phyloP scores from a whole-genome alignment of 2,888 invertebrate species.

The Drosophila cyrtoloma region DNA sequence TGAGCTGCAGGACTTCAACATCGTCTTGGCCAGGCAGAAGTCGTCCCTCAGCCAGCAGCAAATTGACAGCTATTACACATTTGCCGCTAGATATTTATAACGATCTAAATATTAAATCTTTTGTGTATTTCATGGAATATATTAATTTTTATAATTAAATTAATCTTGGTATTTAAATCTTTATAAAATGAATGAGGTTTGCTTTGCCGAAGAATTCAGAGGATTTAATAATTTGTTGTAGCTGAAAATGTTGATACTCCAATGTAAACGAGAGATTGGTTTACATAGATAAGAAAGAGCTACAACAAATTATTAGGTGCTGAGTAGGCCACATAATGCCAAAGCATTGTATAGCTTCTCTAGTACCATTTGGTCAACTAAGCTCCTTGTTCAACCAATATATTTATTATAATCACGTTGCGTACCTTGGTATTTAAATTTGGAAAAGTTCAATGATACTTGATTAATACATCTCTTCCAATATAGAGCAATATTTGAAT shows the following conservation, averaged over 20 bases:
- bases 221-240: background rate
- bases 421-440: background rate
- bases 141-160: background rate
- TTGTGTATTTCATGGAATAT: background rate
- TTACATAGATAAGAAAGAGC: no score
- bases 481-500: background rate
- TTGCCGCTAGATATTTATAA: conserved; percentile 71
- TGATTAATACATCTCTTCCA: background rate
- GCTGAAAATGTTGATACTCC: no score
- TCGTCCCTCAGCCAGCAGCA: conserved; percentile 85
- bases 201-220: background rate
- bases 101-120: background rate
- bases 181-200: background rate
- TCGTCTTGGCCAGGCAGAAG: conserved; percentile 82
- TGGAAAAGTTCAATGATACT: background rate
- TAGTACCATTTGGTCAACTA: background rate
- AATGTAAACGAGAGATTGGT: no score
- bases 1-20: conserved; percentile 83
- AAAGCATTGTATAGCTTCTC: background rate
- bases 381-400: no score
- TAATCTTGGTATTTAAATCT: background rate
- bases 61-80: conserved; percentile 84
- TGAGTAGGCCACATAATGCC: background rate
- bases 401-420: no score
- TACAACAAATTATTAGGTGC: background rate